These are phyloP conservation scores for Tetragnatha versicolor DNA, from an alignment of 1,140 invertebrate genomes.

Conservation along the genomic window DNA sequence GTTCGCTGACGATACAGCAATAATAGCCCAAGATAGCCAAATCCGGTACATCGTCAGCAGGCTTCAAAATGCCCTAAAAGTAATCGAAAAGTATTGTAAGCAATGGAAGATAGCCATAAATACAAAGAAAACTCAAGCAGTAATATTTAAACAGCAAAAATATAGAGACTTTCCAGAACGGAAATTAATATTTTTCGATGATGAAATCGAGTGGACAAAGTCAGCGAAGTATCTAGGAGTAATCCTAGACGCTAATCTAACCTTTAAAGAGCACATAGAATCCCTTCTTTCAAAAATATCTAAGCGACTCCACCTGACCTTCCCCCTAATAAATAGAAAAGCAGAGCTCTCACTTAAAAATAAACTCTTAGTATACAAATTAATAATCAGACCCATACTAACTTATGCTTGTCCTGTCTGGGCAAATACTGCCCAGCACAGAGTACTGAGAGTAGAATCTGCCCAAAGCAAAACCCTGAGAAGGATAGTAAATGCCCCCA, in stretches of 20 bases:
- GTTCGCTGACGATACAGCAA: neutral
- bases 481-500: neutral
- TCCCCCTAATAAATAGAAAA: neutral
- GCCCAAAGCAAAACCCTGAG: neutral
- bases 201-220: neutral
- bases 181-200: neutral
- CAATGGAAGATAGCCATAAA: neutral
- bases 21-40: neutral
- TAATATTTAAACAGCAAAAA: neutral
- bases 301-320: neutral
- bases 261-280: neutral
- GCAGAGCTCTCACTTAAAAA: neutral
- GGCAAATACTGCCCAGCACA: neutral
- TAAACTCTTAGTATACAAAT: neutral
- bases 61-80: neutral
- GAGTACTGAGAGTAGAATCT: neutral
- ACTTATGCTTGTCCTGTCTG: neutral
- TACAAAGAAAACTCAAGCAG: neutral
- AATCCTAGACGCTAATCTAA: neutral
- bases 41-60: neutral
- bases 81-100: neutral
- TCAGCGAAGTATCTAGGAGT: neutral
- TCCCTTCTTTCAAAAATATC: neutral
- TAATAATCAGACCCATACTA: neutral
- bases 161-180: neutral